Conservation (phyloP, 2,113 vertebrate species). For the Numenius arquata region DNA sequence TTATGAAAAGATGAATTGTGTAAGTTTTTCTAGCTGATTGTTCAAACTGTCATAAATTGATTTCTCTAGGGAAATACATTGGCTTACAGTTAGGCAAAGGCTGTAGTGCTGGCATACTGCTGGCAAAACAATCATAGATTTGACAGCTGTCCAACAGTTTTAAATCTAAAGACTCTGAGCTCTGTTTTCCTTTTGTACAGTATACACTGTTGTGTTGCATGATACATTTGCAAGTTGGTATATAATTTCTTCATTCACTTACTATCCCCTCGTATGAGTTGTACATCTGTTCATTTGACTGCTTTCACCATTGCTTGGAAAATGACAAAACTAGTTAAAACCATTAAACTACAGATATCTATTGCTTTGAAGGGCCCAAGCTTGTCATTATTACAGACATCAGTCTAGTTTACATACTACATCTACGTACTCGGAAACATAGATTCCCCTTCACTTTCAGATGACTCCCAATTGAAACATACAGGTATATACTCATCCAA, state of each 20-base stretch:
- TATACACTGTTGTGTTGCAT: background rate
- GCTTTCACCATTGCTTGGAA: background rate
- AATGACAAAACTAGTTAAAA: background rate
- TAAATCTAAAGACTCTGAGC: background rate
- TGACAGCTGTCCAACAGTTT: constrained; percentile 1
- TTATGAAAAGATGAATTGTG: background rate
- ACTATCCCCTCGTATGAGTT: background rate
- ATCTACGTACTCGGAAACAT: background rate
- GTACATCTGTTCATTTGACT: background rate
- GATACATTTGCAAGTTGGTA: background rate
- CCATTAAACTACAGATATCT: background rate
- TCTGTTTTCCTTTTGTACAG: background rate
- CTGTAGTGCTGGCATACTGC: background rate
- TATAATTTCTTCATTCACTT: background rate
- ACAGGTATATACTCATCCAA: background rate
- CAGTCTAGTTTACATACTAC: background rate
- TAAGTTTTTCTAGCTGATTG: constrained; percentile 8
- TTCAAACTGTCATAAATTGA: background rate
- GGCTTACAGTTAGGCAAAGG: background rate
- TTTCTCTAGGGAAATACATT: background rate
- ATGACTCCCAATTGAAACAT: background rate
- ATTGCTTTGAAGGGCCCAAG: background rate
- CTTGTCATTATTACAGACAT: background rate
- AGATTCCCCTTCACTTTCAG: background rate
- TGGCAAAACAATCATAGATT: background rate